phyloP scores from a whole-genome alignment of 2,113 vertebrate genomes.

The Gambusia holbrooki region DNA sequence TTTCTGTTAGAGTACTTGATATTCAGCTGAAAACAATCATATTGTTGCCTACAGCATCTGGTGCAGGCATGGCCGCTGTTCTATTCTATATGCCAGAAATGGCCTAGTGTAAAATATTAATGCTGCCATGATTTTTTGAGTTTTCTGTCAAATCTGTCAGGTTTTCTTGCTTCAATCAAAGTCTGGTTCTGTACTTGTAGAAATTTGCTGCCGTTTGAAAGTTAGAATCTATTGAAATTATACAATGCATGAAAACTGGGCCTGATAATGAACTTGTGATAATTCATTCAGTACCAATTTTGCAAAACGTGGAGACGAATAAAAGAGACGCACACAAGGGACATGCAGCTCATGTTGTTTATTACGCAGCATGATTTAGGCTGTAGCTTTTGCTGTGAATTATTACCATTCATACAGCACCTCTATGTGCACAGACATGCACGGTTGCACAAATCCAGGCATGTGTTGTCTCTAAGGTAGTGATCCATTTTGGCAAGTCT shows the following conservation, averaged over 20 bases:
- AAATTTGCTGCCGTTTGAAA: background rate
- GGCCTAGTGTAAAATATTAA: background rate
- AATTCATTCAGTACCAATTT: background rate
- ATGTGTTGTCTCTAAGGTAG: constrained; percentile 2
- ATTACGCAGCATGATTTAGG: constrained; percentile 12
- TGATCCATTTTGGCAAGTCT: constrained; percentile 34
- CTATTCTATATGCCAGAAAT: background rate
- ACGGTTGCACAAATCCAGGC: constrained; percentile 23
- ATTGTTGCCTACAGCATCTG: background rate
- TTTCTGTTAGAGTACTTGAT: background rate
- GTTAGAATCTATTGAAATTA: constrained; percentile 3
- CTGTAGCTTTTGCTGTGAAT: constrained; percentile 16
- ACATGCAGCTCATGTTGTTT: constrained; percentile 1
- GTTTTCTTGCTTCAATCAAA: background rate
- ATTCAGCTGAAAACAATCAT: background rate
- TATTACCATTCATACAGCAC: background rate
- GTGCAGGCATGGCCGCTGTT: background rate
- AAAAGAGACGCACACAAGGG: constrained; percentile 8
- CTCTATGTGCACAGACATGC: constrained; percentile 13
- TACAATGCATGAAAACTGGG: constrained; percentile 11
- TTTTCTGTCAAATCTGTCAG: background rate
- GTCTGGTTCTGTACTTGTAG: background rate
- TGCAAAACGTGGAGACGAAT: background rate
- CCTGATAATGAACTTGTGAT: background rate
- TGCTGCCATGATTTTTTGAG: background rate